Percentiles rank a stretch among this genome's conserved stretches.
These are phyloP conservation scores for Stenopsyche tienmushanensis DNA, from an alignment of 1,140 invertebrate species.

Conservation along the genomic window DNA sequence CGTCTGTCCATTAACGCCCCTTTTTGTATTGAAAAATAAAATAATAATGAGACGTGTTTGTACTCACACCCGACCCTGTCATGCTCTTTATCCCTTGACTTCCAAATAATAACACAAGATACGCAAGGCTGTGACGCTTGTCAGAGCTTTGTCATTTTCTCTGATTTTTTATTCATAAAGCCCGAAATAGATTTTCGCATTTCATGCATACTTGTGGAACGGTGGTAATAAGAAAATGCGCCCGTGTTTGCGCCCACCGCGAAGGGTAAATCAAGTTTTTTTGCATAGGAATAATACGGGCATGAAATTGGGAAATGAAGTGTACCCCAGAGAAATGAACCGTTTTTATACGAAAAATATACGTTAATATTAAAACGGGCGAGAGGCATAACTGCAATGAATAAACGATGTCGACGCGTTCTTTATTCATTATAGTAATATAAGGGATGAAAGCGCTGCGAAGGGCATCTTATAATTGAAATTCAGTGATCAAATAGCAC, in stretches of 20 bases:
- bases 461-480: no score
- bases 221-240: background rate
- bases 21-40: background rate
- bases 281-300: slow-evolving; percentile 1
- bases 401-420: background rate
- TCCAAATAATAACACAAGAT: slow-evolving; percentile 13
- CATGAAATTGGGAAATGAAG: slow-evolving; percentile 27
- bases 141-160: slow-evolving; percentile 15
- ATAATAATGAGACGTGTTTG: background rate
- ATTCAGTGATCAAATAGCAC: no score
- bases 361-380: background rate
- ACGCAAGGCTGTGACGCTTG: slow-evolving; percentile 6
- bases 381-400: background rate
- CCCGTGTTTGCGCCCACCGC: background rate
- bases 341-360: background rate
- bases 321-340: slow-evolving; percentile 26
- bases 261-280: slow-evolving; percentile 19
- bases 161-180: slow-evolving; percentile 24
- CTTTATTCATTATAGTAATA: background rate
- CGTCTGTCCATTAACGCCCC: background rate
- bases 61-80: background rate
- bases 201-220: slow-evolving; percentile 16
- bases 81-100: background rate
- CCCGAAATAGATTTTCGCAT: slow-evolving; percentile 20
- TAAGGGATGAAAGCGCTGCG: no score